Base-by-base conservation (phyloP, 2,888 invertebrate genomes). In the Microdon myrmicae region DNA sequence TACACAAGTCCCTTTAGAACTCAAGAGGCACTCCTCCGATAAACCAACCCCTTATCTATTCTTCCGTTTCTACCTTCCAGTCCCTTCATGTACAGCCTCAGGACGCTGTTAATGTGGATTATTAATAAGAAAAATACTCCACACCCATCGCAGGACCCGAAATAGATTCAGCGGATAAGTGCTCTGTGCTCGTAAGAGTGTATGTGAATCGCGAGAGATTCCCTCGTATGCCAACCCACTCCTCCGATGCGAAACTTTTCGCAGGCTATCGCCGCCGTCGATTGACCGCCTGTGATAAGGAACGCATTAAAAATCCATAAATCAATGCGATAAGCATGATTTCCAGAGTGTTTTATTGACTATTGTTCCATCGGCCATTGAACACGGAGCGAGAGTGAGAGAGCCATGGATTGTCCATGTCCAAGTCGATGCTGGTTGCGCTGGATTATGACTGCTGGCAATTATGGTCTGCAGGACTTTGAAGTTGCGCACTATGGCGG, bases 271-370 rank as follows among this genome's bases (percentile, higher is more conserved):
- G 53, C 59, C 53, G 64, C 64, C 47, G 54, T 51, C 51, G 59
- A 53, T 66, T 58, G 35, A 41, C 56, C 71, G 72, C 72, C 72
- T 73, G 71, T 75, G 78, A 79, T 79, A 78, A 78, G 76, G 74
- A 75, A 79, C 79, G 75, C 76, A 79, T 79, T 79, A 79, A 79
- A 79, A 79, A 76, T 74, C 76, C 78, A 79, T 79, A 79, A 79
- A 79, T 79, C 78, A 79, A 75, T 73, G 77, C 75, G 79, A 79
- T 79, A 79, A 79, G 76, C 78, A 78, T 79, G 79, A 79, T 79
- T 79, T 73, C 68, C 79, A 73, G 75, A 76, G 76, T 79, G 78
- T 76, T 79, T 79, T 79, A 79, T 79, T 79, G 78, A 76, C 78
- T 76, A 79, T 79, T 79, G 79, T 79, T 74, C 60, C 60, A 58